Evolutionary conservation across 2,797 vertebrate genomes (phyloP), one percentile per base, ranked within the genome.

Genomic region (Rallus crepitans): DNA sequence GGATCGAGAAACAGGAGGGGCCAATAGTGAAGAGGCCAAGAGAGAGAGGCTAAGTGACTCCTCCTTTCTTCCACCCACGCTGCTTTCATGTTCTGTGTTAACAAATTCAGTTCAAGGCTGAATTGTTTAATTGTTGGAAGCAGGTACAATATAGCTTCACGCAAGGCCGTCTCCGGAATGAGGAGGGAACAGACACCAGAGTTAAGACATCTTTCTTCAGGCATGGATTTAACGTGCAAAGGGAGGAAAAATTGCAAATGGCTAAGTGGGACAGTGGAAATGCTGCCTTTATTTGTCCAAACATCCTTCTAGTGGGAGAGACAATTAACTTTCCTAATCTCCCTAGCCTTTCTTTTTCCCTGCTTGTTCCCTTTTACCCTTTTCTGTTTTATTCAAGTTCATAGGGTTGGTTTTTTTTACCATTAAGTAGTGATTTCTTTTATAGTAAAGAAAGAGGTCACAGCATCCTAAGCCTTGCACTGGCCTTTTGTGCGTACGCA

Each of bases 371-470:
- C 75, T 85, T 79, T 72, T 89, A 91, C 85, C 66, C 20, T 89
- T 79, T 78, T 7, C 59, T 93, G 60, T 81, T 96, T 89, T 85
- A 94, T 83, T 89, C 81, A 83, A 95, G 63, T 91, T 92, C 50
- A 57, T 23, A 59, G 76, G 21, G 18, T 37, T 5, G 45, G 4
- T 39, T 93, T 91, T 93, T 91, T 95, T 94, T 93, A 85, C 93
- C 96, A 94, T 84, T 91, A 96, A 93, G 87, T 68, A 57, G 68
- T 12, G 6, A 79, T 90, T 91, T 80, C 28, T 93, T 90, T 96
- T 90, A 92, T 59, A 35, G 35, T 63, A 94, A 97, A 93, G 48
- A 92, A 92, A 81, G 39, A 81, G 60, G 84, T 87, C 71, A 94
- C 93, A 94, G 90, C 94, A 96, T 85, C 31, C 48, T 47, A 80